Evolutionary conservation across 2,113 vertebrate species (phyloP).

Genomic region (Ophthalmolycus amberensis): DNA sequence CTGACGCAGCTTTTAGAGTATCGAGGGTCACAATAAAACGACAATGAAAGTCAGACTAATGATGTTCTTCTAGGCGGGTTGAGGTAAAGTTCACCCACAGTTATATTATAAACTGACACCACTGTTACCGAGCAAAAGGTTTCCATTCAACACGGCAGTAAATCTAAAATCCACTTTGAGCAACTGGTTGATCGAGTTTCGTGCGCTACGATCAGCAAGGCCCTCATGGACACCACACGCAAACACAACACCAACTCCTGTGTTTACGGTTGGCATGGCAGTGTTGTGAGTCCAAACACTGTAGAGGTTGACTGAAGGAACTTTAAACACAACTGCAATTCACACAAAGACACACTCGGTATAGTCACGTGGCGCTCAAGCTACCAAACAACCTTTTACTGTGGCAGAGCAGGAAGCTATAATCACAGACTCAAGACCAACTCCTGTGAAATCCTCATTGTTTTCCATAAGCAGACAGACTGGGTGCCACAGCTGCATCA

Average conservation of each 20-base stretch:
- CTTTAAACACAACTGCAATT: constrained; percentile 36
- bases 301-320: constrained; percentile 20
- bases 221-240: neutral
- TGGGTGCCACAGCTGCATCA: neutral
- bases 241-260: neutral
- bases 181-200: neutral
- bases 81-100: neutral
- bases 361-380: neutral
- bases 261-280: constrained; percentile 45
- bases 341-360: neutral
- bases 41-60: neutral
- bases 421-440: constrained; percentile 8
- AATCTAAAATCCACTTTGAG: neutral
- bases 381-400: constrained; percentile 4
- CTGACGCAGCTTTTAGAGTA: neutral
- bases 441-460: constrained; percentile 6
- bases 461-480: neutral
- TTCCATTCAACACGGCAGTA: too few relatives aligned
- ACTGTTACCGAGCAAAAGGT: neutral
- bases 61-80: neutral
- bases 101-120: neutral
- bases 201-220: neutral
- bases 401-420: constrained; percentile 18
- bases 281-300: constrained; percentile 53
- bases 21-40: neutral